Base-by-base conservation (phyloP, 1,140 invertebrate genomes). In the Homalodisca vitripennis region DNA sequence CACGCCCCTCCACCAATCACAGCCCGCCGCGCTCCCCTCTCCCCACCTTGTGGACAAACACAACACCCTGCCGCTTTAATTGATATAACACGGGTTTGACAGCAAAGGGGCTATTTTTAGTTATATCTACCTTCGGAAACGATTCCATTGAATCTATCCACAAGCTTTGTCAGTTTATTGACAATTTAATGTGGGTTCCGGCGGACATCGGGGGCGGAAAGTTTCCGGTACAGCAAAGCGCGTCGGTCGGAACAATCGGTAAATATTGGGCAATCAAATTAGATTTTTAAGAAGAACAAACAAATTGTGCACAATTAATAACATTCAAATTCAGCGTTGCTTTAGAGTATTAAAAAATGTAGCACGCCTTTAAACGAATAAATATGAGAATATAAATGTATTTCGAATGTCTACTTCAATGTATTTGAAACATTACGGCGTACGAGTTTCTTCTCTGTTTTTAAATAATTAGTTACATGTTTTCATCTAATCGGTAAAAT, bases 91-190 rank as follows among this genome's bases (percentile, higher is more conserved):
- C 55, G 3, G 24, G 55, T 2, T 26, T 27, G 55, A 27, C 55
- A 29, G 55, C 55, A 27, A 60, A 60, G 2, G 55, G 55, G 6
- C 55, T 26, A 60, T 60, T 26, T 41, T 27, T 60, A 60, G 55
- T 60, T 60, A 26, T 60, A 60, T 60, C 55, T 24, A 60, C 55
- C 27, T 30, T 60, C 2, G 55, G n/a, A 51, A 51, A 51, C 48
- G 48, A 51, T 51, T 51, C 48, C 26, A 10, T 41, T 41, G 34
- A 6, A 17, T 17, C 6, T 6, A 60, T 60, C 55, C 55, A 60
- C 55, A 26, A 60, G 55, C 6, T 60, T 60, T 60, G 55, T 60
- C 55, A 26, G 55, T 60, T 60, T 60, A 60, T 60, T 60, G 55
- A 60, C 55, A 29, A 26, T 60, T 6, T 60, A 30, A 60, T 30